phyloP scores from a whole-genome alignment of 2,797 vertebrate genomes.

The Gallinago stenura region DNA sequence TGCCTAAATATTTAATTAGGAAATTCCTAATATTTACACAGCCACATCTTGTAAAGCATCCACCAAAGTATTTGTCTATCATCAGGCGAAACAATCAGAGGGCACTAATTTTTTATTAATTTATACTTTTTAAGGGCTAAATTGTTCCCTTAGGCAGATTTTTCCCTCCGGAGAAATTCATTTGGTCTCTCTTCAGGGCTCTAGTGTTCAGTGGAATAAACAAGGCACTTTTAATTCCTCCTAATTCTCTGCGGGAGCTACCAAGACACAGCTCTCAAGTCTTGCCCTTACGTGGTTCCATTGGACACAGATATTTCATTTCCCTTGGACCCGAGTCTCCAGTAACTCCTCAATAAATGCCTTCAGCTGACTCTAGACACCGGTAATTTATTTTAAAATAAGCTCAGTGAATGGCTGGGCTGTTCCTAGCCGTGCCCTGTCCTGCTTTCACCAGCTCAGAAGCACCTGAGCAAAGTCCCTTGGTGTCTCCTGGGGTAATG shows the following conservation, averaged over 20 bases:
- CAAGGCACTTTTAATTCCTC: neutral
- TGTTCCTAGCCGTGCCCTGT: neutral
- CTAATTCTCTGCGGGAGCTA: neutral
- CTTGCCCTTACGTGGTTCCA: neutral
- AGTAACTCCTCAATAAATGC: neutral
- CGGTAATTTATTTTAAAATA: neutral
- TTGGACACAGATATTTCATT: neutral
- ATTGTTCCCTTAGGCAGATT: constrained; percentile 30
- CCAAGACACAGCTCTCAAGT: neutral
- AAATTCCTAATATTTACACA: neutral
- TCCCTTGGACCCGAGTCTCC: neutral
- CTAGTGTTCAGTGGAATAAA: constrained; percentile 1
- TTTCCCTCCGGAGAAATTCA: neutral
- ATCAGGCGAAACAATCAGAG: neutral
- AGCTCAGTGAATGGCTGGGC: neutral
- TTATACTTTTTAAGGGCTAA: neutral
- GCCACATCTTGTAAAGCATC: neutral
- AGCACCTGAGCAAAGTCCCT: neutral
- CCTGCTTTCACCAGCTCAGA: neutral
- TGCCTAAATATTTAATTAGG: neutral
- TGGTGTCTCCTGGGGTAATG: neutral
- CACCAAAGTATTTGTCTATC: neutral
- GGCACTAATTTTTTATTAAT: neutral
- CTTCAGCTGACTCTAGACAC: neutral
- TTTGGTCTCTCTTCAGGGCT: neutral